Base-by-base conservation (phyloP, 92 coral and sea anemone species). In the Muricea muricata region DNA sequence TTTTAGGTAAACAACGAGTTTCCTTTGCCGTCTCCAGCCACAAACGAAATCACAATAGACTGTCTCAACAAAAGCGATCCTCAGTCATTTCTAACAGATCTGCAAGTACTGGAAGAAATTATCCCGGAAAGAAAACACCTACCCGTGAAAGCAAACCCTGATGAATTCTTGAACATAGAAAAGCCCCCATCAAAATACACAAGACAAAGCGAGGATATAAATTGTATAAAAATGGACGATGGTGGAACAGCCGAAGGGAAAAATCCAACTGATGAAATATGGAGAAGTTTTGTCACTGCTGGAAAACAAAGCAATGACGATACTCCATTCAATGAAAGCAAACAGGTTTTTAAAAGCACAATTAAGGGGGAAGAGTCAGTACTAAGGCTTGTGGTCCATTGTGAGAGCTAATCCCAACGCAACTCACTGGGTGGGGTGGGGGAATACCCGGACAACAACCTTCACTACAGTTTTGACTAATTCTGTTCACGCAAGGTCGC, bases 11-110 rank as follows among this genome's bases (percentile, higher is more conserved):
- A 46, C 71, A 39, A 78, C 14, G 70, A 78, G 20, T 55, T 28
- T 13, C 61, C 70, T 0, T 32, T 78, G 40, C 83, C 70, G 30
- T 78, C 83, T 21, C 83, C 83, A 34, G 71, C 58, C 15, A 56
- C 48, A 41, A 78, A 78, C 71, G 55, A 78, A 56, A 40, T 57
- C 31, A 78, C 83, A 7, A 78, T 57, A 78, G 83, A 78, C 2
- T 78, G 83, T 29, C 70, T 78, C 7, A 78, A 78, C 71, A 78
- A 58, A 57, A 57, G 83, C 58, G 83, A 78, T 21, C 83, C 83
- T 17, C 30, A 78, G 39, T 78, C 83, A 25, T 78, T 78, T 45
- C 83, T 78, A 13, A 78, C 83, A 20, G 83, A 78, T 72, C 45
- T 78, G 14, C 48, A 78, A 56, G 7, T 78, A 12, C 21, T 78